Conservation (phyloP, 2,888 invertebrate genomes). For the Sipunculus nudus region DNA sequence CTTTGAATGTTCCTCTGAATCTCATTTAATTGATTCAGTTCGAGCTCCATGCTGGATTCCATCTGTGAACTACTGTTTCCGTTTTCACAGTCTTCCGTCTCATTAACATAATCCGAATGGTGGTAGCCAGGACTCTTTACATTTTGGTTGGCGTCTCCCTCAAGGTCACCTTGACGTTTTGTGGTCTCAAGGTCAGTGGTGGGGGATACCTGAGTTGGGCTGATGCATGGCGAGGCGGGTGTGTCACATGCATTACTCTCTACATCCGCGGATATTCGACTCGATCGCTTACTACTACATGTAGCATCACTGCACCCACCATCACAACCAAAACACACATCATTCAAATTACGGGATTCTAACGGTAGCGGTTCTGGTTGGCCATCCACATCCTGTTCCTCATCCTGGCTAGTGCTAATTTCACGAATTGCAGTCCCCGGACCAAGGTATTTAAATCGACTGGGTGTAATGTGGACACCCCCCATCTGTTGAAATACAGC, state of each 20-base stretch:
- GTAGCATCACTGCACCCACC: constrained; percentile 59
- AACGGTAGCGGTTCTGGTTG: background rate
- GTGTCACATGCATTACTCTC: constrained; percentile 55
- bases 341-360: constrained; percentile 59
- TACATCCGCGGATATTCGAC: constrained; percentile 50
- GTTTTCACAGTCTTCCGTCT: too few relatives aligned
- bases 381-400: background rate
- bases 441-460: constrained; percentile 54
- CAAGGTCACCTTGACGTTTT: too few relatives aligned
- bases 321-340: constrained; percentile 64
- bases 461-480: constrained; percentile 39
- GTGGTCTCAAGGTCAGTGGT: too few relatives aligned
- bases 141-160: too few relatives aligned
- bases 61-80: too few relatives aligned
- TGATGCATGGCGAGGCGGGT: constrained; percentile 36
- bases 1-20: too few relatives aligned
- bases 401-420: constrained; percentile 11
- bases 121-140: too few relatives aligned
- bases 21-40: too few relatives aligned
- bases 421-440: constrained; percentile 56
- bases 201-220: constrained; percentile 4
- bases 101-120: too few relatives aligned
- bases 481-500: constrained; percentile 44
- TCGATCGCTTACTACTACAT: constrained; percentile 54
- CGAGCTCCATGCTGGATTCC: too few relatives aligned